Percentiles rank a stretch among this genome's conserved stretches.
Conservation (phyloP, 2,888 invertebrate species). For the Heteromyza rotundicornis region DNA sequence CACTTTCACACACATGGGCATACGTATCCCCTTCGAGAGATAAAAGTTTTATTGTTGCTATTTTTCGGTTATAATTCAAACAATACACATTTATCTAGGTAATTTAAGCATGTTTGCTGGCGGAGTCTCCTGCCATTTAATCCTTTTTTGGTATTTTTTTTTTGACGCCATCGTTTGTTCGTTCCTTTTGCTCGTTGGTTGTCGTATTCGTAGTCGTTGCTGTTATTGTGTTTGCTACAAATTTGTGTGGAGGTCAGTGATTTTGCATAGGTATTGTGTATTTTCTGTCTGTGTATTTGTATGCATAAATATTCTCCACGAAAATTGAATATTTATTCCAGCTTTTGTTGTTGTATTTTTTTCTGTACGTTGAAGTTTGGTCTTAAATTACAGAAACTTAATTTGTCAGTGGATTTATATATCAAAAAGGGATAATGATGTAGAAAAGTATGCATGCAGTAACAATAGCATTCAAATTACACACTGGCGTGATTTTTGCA, state of each 20-base stretch:
- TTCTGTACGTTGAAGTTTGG: neutral
- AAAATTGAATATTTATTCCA: neutral
- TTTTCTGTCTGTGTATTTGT: neutral
- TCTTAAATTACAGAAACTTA: neutral
- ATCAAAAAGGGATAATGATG: neutral
- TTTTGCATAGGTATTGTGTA: neutral
- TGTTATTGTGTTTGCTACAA: neutral
- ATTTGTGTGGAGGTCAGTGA: neutral
- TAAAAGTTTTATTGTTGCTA: constrained; percentile 40
- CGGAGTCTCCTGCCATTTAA: neutral
- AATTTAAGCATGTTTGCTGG: neutral
- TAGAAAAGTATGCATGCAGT: too few relatives aligned
- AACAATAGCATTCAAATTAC: too few relatives aligned
- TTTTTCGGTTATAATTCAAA: constrained; percentile 44
- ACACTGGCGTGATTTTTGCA: too few relatives aligned
- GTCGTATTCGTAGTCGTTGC: neutral
- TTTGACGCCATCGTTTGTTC: neutral
- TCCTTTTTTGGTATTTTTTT: neutral
- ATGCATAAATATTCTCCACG: too few relatives aligned
- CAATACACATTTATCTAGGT: constrained; percentile 28
- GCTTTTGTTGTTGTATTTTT: neutral
- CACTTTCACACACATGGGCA: neutral
- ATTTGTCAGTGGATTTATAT: neutral
- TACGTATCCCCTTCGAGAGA: neutral
- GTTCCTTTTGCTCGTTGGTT: neutral